phyloP scores from a whole-genome alignment of 2,888 invertebrate genomes.

The Thecophora atra region DNA sequence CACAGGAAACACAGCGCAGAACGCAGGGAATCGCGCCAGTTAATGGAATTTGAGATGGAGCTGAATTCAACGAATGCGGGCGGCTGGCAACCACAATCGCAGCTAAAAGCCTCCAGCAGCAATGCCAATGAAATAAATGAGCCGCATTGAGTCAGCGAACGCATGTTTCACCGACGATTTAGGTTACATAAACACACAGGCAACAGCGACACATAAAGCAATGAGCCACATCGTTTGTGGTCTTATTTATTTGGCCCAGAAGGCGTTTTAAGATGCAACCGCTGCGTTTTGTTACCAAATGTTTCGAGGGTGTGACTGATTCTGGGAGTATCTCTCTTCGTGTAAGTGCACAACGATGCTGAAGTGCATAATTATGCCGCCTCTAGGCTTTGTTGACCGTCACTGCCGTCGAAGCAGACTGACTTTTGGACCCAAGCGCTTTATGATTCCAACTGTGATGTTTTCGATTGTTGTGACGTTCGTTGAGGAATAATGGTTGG shows the following conservation, averaged over 20 bases:
- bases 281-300: not conserved
- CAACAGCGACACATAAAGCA: not conserved
- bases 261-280: not conserved
- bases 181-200: not conserved
- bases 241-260: not conserved
- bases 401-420: not conserved
- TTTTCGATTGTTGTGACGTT: not conserved
- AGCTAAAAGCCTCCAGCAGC: not conserved
- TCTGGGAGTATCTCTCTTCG: not conserved
- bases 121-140: not conserved
- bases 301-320: not conserved
- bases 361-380: constrained; percentile 19
- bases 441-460: not conserved
- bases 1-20: not conserved
- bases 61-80: not conserved
- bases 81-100: not conserved
- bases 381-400: not conserved
- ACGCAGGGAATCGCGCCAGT: not conserved
- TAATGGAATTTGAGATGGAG: not conserved
- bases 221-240: not conserved
- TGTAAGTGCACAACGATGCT: constrained; percentile 6
- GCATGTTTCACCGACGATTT: not conserved
- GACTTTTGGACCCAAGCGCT: not conserved
- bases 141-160: not conserved
- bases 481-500: not conserved